phyloP scores from a whole-genome alignment of 2,888 invertebrate genomes.

The Caenorhabditis angaria region DNA sequence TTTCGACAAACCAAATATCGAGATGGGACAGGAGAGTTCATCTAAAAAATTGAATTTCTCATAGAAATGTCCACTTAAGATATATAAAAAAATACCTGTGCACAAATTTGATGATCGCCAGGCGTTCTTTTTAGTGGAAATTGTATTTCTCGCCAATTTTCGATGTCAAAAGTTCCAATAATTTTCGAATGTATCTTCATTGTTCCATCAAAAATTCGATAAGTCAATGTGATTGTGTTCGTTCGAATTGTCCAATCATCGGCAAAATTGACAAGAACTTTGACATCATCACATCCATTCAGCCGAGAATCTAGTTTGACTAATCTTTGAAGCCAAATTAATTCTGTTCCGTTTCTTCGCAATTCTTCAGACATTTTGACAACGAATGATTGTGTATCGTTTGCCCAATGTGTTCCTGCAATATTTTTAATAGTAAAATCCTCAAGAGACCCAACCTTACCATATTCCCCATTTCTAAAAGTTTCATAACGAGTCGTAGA shows the following conservation, averaged over 20 bases:
- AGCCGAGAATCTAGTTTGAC: slow-evolving; percentile 52
- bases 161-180: slow-evolving; percentile 44
- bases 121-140: slow-evolving; percentile 32
- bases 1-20: slow-evolving; percentile 33
- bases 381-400: slow-evolving; percentile 60
- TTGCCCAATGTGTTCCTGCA: slow-evolving; percentile 57
- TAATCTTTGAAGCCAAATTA: slow-evolving; percentile 61
- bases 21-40: slow-evolving; percentile 25
- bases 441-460: slow-evolving; percentile 15
- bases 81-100: slow-evolving; percentile 20
- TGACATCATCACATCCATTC: slow-evolving; percentile 50
- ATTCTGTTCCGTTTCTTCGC: slow-evolving; percentile 59
- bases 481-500: slow-evolving; percentile 62
- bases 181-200: slow-evolving; percentile 37
- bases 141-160: slow-evolving; percentile 50
- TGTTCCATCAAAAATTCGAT: slow-evolving; percentile 55
- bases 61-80: too few species aligned
- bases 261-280: slow-evolving; percentile 59
- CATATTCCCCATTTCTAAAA: slow-evolving; percentile 57
- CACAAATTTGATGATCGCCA: slow-evolving; percentile 40
- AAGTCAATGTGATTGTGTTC: slow-evolving; percentile 55
- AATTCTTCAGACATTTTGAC: slow-evolving; percentile 63
- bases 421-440: background rate
- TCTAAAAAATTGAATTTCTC: slow-evolving; percentile 17
- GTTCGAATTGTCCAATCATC: slow-evolving; percentile 60